Percentiles rank a stretch among this genome's conserved stretches.
Conservation (phyloP, 2,113 vertebrate genomes). For the Vulpes lagopus region DNA sequence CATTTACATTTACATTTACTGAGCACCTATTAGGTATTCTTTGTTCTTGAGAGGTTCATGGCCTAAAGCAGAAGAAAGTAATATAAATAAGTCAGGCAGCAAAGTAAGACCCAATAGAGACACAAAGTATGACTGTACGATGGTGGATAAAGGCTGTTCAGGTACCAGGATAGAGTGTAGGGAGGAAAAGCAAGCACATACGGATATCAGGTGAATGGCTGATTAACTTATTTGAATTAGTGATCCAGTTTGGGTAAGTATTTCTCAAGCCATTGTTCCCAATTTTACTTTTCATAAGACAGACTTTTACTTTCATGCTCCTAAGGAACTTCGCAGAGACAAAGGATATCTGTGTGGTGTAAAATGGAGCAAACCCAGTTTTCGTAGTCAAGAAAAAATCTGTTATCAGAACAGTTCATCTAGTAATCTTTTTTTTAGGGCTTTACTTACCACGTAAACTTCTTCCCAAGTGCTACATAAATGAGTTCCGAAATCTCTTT, state of each 20-base stretch:
- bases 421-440: neutral
- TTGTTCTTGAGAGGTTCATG: neutral
- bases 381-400: neutral
- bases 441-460: neutral
- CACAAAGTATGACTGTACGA: neutral
- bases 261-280: slow-evolving; percentile 23
- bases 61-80: neutral
- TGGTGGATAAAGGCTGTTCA: neutral
- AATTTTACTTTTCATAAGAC: slow-evolving; percentile 35
- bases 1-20: neutral
- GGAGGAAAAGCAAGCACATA: accelerated
- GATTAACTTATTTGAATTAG: neutral
- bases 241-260: slow-evolving; percentile 12
- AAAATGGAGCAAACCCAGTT: neutral
- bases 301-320: neutral
- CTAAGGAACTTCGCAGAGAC: neutral
- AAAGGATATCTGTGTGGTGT: slow-evolving; percentile 1
- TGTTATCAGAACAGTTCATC: neutral
- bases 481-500: slow-evolving; percentile 22
- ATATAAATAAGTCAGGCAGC: neutral
- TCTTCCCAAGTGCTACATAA: neutral
- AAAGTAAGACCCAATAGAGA: neutral
- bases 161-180: neutral
- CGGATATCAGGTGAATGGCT: neutral
- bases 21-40: neutral